Conservation (phyloP, 2,888 invertebrate species). For the Lacanobia oleracea region DNA sequence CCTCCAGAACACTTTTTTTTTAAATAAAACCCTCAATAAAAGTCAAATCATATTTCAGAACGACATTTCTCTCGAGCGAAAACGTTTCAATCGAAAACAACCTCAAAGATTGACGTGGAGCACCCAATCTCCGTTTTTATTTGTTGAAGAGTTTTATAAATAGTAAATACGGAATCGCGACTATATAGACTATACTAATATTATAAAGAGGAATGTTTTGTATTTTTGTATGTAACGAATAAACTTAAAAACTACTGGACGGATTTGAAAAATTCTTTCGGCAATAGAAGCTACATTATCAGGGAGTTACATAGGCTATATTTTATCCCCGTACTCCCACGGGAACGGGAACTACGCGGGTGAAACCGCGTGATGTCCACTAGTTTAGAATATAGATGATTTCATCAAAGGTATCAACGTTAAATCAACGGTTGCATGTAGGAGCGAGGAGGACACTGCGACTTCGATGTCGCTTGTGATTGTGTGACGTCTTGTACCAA, state of each 20-base stretch:
- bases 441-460: constrained; percentile 23
- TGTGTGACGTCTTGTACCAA: constrained; percentile 30
- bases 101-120: constrained; percentile 61
- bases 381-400: constrained; percentile 1
- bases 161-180: constrained; percentile 13
- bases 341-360: too few species aligned
- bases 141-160: constrained; percentile 29
- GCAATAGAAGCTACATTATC: too few species aligned
- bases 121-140: constrained; percentile 68
- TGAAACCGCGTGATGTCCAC: too few species aligned
- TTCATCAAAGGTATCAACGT: constrained; percentile 7
- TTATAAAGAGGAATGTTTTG: too few species aligned
- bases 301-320: too few species aligned
- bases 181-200: too few species aligned
- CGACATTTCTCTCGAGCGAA: constrained; percentile 15
- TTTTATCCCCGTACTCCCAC: too few species aligned
- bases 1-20: background rate
- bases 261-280: too few species aligned
- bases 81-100: constrained; percentile 30
- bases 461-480: constrained; percentile 26
- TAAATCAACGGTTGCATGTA: constrained; percentile 23
- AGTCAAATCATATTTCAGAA: constrained; percentile 12
- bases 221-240: too few species aligned
- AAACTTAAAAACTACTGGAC: too few species aligned
- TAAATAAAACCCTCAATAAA: constrained; percentile 18